Base-by-base conservation (phyloP, 2,113 vertebrate species). In the Rhadina sibilatrix region DNA sequence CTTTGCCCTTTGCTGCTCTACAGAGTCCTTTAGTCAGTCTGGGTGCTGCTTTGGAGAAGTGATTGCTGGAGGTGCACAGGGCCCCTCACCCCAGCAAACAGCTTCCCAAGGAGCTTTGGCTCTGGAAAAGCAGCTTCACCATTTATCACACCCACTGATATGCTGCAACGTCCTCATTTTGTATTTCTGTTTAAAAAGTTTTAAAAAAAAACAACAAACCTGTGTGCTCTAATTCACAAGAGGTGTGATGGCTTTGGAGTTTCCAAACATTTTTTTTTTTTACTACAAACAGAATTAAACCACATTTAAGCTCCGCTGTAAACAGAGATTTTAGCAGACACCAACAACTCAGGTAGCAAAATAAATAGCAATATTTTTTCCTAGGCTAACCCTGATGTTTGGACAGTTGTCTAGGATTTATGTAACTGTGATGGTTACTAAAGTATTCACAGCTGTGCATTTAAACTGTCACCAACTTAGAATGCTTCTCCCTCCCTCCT, bases 261-360 rank as follows among this genome's bases (percentile, higher is more conserved):
- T 92, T 65, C 74, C n/a, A 56, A 89, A 37, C 23, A 49, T 49
- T 89, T 80, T 79, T 60, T 49, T 89, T 80, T 79, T 60, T 68
- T 84, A 89, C 40, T 53, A 65, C 69, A 91, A 92, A 75, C 25
- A 79, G 89, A 94, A 79, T 79, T 60, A 94, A 95, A 94, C 77
- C 33, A 44, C 40, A 65, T 76, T 87, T 95, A 87, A 93, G 59
- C 87, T 82, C 61, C 72, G 46, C 46, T 80, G 70, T 69, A 97
- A 97, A 97, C 61, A 94, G 40, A 80, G 31, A 63, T 89, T 95
- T 89, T 38, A 76, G 22, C 1, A 91, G 49, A 56, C 15, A 25
- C 12, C 60, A 82, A 89, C 56, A 89, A 89, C 23, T 49, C 53
- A 82, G 46, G 65, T 50, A 92, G 49, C 31, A 93, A 94, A 95